These are phyloP conservation scores for Ennomos quercinarius DNA, from an alignment of 2,888 invertebrate genomes.

Conservation along the genomic window DNA sequence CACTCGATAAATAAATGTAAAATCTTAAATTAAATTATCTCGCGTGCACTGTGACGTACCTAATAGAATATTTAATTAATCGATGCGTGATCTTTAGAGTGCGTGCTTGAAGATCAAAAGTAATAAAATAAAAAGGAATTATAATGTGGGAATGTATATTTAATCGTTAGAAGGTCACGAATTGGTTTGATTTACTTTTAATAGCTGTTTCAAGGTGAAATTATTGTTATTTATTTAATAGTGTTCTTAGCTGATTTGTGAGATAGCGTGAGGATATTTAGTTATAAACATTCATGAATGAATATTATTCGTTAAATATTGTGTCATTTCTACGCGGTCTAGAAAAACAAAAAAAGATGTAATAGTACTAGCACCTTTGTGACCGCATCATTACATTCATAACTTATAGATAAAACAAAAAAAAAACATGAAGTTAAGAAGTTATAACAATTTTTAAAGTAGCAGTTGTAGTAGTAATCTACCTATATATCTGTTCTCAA, in stretches of 20 bases:
- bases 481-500: too few relatives aligned
- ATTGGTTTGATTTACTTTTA: conserved; percentile 20
- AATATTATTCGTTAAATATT: background rate
- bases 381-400: too few relatives aligned
- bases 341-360: too few relatives aligned
- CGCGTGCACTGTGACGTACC: conserved; percentile 6
- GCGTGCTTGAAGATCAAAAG: conserved; percentile 16
- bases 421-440: too few relatives aligned
- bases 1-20: conserved; percentile 6
- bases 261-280: too few relatives aligned
- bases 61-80: conserved; percentile 28
- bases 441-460: too few relatives aligned
- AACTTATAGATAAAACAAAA: too few relatives aligned
- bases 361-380: too few relatives aligned
- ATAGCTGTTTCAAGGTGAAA: background rate
- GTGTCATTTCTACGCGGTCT: too few relatives aligned
- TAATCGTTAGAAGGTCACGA: conserved; percentile 3
- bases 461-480: too few relatives aligned
- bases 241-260: too few relatives aligned
- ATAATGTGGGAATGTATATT: conserved; percentile 20
- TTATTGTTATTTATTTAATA: too few relatives aligned
- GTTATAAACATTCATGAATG: background rate
- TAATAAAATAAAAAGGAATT: conserved; percentile 22
- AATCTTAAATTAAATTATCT: conserved; percentile 25
- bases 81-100: conserved; percentile 22